Base-by-base conservation (phyloP, 2,113 vertebrate genomes). In the Lycaon pictus region DNA sequence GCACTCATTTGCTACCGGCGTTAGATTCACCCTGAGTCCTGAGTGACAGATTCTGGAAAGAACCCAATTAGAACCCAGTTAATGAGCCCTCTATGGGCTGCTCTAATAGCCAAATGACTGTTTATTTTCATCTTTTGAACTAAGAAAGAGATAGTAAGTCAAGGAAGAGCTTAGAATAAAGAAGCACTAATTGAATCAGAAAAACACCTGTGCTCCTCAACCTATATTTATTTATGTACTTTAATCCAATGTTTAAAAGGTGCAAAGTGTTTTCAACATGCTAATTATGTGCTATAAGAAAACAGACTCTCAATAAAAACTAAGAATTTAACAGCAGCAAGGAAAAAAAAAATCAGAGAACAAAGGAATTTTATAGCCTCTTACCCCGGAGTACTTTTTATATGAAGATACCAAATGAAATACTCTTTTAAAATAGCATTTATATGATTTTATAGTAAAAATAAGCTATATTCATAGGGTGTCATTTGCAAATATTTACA, bases 51-150 rank as follows among this genome's bases (percentile, higher is more conserved):
- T 93, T 88, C 86, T 62, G 37, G 62, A 86, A 95, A 86, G 76
- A 83, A 76, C 94, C 95, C 96, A 98, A 96, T 98, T 97, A 98
- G 94, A 96, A 89, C 37, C 96, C 81, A 51, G 55, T 37, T 97
- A 98, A 98, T 97, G 94, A 98, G 92, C 65, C 92, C 96, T 96
- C 97, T 77, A 62, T 0, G 92, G 96, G 90, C 81, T 92, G 48
- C 65, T 60, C 77, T 77, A 95, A 92, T 96, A 95, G 93, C 92
- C 96, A 72, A 81, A 95, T 63, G 84, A 67, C 90, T 92, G 95
- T 93, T 97, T 96, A 72, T 95, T 95, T 96, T 92, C 86, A 92
- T 96, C 83, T 82, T 97, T 76, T 77, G 69, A 92, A 79, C 95
- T 84, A 96, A 93, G 88, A 97, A 97, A 94, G 56, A 96, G 69